These are phyloP conservation scores for Felis catus DNA, from an alignment of 2,113 vertebrate genomes.

Conservation along the genomic window F.catus_Fca126_mat1.0 CM031417.1:119789001-119789500, in stretches of 20 bases:
- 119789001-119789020: neutral
- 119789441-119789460: neutral
- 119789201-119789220: constrained; percentile 90
- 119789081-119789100: constrained; percentile 85
- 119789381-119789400: neutral
- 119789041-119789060: neutral
- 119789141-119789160: constrained; percentile 95
- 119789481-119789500: neutral
- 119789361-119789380: constrained; percentile 7
- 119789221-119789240: constrained; percentile 71
- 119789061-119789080: neutral
- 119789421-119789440: constrained; percentile 60
- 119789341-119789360: neutral
- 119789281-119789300: constrained; percentile 52
- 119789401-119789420: neutral
- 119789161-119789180: constrained; percentile 94
- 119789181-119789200: constrained; percentile 94
- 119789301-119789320: constrained; percentile 50
- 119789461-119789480: neutral
- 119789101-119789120: constrained; percentile 94
- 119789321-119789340: constrained; percentile 28
- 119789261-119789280: neutral
- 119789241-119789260: neutral
- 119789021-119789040: neutral
- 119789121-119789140: constrained; percentile 97